Evolutionary conservation across 2,888 invertebrate species (phyloP).

Genomic region (Clusia tigrina): DNA sequence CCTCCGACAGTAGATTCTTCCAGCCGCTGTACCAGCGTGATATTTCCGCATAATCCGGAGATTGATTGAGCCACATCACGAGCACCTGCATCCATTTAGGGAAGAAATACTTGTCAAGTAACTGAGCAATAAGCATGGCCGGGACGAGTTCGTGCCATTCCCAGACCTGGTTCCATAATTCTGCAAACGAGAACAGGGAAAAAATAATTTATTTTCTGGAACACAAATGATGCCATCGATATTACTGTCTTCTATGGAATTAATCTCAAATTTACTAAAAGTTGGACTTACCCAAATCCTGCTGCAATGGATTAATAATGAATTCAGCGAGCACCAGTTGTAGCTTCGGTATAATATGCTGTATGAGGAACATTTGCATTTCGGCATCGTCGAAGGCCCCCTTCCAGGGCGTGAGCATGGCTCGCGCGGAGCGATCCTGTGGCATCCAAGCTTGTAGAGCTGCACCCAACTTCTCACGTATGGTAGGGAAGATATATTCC

Average conservation of each 20-base stretch:
- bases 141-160: constrained; percentile 91
- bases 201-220: neutral
- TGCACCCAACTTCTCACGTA: constrained; percentile 87
- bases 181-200: no score
- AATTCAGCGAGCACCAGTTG: constrained; percentile 75
- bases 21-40: constrained; percentile 82
- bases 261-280: neutral
- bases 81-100: constrained; percentile 90
- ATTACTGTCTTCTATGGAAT: neutral
- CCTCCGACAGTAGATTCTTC: constrained; percentile 70
- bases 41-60: constrained; percentile 89
- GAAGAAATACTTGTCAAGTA: constrained; percentile 90
- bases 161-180: constrained; percentile 94
- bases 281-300: constrained; percentile 69
- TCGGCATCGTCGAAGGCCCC: constrained; percentile 77
- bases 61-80: constrained; percentile 89
- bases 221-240: neutral
- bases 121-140: constrained; percentile 75
- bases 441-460: constrained; percentile 96
- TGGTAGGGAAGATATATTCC: constrained; percentile 80
- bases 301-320: constrained; percentile 77
- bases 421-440: constrained; percentile 89
- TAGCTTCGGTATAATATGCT: constrained; percentile 89
- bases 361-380: constrained; percentile 82
- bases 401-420: constrained; percentile 92